Evolutionary conservation across 2,113 vertebrate genomes (phyloP), one percentile per base, ranked within the genome.

Genomic region (Odocoileus hemionus): DNA sequence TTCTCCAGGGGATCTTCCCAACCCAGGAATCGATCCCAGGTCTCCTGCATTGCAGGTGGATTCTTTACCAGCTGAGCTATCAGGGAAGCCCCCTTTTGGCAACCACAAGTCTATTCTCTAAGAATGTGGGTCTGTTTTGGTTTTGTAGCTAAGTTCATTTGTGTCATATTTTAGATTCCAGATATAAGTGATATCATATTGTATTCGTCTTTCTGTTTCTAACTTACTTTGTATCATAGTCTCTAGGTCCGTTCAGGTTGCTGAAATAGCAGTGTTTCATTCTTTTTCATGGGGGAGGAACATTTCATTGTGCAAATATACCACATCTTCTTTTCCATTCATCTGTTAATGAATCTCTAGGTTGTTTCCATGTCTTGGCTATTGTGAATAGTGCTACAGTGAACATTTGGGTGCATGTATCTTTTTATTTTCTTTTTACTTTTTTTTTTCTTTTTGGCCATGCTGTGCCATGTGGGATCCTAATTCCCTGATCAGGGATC

Each of bases 181-280:
- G 36, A 74, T 39, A 74, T 39, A 25, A 74, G 36, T 39, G 67
- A 25, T 39, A 39, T 13, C 67, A 74, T 39, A 39, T 39, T 74
- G 67, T 23, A 25, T 25, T 39, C 25, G 67, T 74, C 19, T 39
- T 39, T 74, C n/a, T 67, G 33, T 67, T n/a, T n/a, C 64, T 67
- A 67, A 67, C 16, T n/a, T 67, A n/a, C 64, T 67, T 36, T n/a
- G 16, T n/a, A 36, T 67, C 64, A 10, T n/a, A n/a, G 64, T n/a
- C 4, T 39, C 36, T 74, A 25, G 67, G 67, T 39, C 11, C 19
- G 0, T 23, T 39, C 67, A 74, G 0, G 0, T 39, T 25, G 21
- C 21, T 74, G 67, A 23, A 39, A 23, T 39, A 21, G 2, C n/a
- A 12, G 36, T 39, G n/a, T 39, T 70, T 39, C n/a, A 36, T 23